phyloP scores from a whole-genome alignment of 2,113 vertebrate genomes.

The Pseudopodoces humilis region DNA sequence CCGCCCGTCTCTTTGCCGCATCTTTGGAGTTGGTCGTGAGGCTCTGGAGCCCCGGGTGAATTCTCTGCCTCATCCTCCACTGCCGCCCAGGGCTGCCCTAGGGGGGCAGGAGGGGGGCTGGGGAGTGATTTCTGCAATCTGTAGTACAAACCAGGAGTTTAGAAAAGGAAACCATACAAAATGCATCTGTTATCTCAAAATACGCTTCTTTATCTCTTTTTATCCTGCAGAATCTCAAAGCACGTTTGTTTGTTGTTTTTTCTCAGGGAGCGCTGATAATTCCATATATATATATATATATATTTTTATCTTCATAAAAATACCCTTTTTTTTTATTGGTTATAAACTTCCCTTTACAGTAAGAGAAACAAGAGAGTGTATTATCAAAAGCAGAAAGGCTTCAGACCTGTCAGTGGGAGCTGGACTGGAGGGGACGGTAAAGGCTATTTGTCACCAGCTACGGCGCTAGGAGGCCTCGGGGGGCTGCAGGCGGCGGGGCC shows the following conservation, averaged over 20 bases:
- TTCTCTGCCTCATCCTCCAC: slow-evolving; percentile 10
- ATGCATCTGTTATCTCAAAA: slow-evolving; percentile 76
- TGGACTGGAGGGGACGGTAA: slow-evolving; percentile 30
- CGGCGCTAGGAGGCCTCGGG: slow-evolving; percentile 13
- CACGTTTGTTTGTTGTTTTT: neutral
- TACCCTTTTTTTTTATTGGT: slow-evolving; percentile 74
- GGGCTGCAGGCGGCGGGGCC: neutral
- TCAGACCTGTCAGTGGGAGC: slow-evolving; percentile 54
- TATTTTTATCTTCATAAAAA: slow-evolving; percentile 80
- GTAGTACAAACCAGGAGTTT: slow-evolving; percentile 68
- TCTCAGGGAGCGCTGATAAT: slow-evolving; percentile 64
- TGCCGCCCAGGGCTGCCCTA: slow-evolving; percentile 23
- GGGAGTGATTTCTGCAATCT: slow-evolving; percentile 64
- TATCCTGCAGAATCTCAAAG: slow-evolving; percentile 64
- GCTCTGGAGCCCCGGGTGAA: slow-evolving; percentile 21
- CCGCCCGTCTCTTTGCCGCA: neutral
- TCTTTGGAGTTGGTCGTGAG: neutral
- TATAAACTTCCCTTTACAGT: slow-evolving; percentile 80
- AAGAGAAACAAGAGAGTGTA: slow-evolving; percentile 73
- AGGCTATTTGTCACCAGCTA: slow-evolving; percentile 49
- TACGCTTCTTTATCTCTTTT: slow-evolving; percentile 62
- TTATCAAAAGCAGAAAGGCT: slow-evolving; percentile 84
- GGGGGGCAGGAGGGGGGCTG: slow-evolving; percentile 30
- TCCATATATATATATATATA: neutral
- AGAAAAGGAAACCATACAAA: slow-evolving; percentile 79